Conservation (phyloP, 2,888 invertebrate genomes). For the Acleris cristana region DNA sequence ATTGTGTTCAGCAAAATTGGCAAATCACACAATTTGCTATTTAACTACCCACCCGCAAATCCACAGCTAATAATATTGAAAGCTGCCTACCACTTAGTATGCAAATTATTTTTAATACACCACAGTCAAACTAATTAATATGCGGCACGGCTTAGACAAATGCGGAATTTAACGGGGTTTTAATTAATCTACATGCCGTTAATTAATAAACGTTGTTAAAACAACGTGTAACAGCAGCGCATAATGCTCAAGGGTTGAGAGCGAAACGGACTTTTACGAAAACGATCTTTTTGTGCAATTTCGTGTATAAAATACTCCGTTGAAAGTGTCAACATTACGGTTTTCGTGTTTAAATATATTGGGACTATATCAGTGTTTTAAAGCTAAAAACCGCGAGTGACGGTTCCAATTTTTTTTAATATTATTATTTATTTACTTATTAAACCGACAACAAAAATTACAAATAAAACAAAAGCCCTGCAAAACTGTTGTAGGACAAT, state of each 20-base stretch:
- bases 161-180: conserved; percentile 28
- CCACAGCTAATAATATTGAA: conserved; percentile 33
- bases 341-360: too few relatives aligned
- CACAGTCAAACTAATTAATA: conserved; percentile 25
- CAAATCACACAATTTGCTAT: neutral
- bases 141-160: conserved; percentile 31
- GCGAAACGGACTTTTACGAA: neutral
- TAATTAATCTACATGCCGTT: conserved; percentile 29
- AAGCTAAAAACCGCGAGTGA: neutral
- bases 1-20: too few relatives aligned
- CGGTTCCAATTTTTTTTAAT: too few relatives aligned
- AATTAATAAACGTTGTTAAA: conserved; percentile 28
- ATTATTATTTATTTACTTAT: too few relatives aligned
- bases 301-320: too few relatives aligned
- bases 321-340: too few relatives aligned
- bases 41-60: neutral
- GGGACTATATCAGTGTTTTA: too few relatives aligned
- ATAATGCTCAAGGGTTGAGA: conserved; percentile 6
- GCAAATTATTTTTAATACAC: conserved; percentile 35
- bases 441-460: too few relatives aligned
- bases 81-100: conserved; percentile 16
- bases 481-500: too few relatives aligned
- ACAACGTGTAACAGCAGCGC: conserved; percentile 9
- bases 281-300: neutral
- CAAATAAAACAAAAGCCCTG: too few relatives aligned